phyloP scores from a whole-genome alignment of 2,113 vertebrate genomes.

The Cheilinus undulatus region DNA sequence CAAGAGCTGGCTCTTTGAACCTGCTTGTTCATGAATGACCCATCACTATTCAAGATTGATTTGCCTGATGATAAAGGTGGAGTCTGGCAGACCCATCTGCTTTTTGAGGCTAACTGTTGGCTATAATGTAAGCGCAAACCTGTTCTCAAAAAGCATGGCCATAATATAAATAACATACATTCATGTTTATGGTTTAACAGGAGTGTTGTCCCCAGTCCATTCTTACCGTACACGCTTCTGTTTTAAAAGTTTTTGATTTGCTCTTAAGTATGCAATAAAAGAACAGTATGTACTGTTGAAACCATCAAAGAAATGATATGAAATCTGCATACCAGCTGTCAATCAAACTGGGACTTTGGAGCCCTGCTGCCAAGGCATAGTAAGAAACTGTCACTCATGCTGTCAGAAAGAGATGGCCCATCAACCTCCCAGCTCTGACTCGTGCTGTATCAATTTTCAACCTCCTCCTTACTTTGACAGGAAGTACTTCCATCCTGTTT shows the following conservation, averaged over 20 bases:
- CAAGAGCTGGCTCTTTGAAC: too few species aligned
- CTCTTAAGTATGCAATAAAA: neutral
- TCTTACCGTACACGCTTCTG: neutral
- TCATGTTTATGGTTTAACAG: too few species aligned
- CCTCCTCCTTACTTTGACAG: conserved; percentile 23
- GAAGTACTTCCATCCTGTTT: conserved; percentile 9
- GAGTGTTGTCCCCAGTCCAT: too few species aligned
- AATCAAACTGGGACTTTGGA: conserved; percentile 37
- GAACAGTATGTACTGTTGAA: neutral
- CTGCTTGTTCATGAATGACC: too few species aligned
- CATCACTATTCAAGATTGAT: too few species aligned
- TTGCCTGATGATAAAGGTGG: too few species aligned
- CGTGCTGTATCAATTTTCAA: conserved; percentile 13
- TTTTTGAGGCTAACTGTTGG: too few species aligned
- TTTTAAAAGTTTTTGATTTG: neutral
- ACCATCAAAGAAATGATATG: neutral
- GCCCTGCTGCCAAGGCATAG: conserved; percentile 40
- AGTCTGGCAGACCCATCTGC: too few species aligned
- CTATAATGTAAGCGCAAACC: too few species aligned
- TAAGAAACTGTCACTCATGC: conserved; percentile 39
- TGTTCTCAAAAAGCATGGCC: too few species aligned
- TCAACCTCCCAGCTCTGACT: conserved; percentile 20
- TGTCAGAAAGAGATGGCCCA: conserved; percentile 33
- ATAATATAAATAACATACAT: too few species aligned
- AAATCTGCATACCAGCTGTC: conserved; percentile 14